phyloP scores from a whole-genome alignment of 2,797 vertebrate species.

The Mionectes olivaceus region DNA sequence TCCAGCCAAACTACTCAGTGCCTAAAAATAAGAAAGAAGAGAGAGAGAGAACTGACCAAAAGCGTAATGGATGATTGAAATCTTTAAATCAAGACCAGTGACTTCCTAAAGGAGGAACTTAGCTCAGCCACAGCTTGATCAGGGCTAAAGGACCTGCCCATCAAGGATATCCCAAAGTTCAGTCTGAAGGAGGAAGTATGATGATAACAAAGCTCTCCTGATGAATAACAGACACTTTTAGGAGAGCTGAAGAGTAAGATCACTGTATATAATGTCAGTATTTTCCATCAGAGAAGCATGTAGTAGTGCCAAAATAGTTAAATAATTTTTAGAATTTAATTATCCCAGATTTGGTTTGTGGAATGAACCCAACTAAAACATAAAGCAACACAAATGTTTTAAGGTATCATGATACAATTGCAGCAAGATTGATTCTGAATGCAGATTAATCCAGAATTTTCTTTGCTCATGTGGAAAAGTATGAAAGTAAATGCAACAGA shows the following conservation, averaged over 20 bases:
- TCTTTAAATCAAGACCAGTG: background rate
- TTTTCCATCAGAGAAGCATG: background rate
- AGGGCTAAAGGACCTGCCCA: background rate
- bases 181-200: background rate
- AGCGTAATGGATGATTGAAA: background rate
- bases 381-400: background rate
- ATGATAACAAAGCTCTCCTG: background rate
- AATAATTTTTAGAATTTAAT: slow-evolving; percentile 4
- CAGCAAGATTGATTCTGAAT: background rate
- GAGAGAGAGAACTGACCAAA: background rate
- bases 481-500: background rate
- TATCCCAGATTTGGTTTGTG: background rate
- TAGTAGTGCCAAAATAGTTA: background rate
- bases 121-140: background rate
- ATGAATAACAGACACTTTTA: background rate
- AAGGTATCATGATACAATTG: background rate
- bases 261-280: background rate
- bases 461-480: background rate
- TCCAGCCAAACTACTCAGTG: background rate
- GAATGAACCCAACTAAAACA: background rate
- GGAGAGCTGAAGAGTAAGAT: background rate
- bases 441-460: background rate
- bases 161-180: background rate
- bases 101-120: background rate
- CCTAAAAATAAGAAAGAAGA: background rate